Base-by-base conservation (phyloP, 1,140 invertebrate genomes). In the Rhizoglyphus robini region DNA sequence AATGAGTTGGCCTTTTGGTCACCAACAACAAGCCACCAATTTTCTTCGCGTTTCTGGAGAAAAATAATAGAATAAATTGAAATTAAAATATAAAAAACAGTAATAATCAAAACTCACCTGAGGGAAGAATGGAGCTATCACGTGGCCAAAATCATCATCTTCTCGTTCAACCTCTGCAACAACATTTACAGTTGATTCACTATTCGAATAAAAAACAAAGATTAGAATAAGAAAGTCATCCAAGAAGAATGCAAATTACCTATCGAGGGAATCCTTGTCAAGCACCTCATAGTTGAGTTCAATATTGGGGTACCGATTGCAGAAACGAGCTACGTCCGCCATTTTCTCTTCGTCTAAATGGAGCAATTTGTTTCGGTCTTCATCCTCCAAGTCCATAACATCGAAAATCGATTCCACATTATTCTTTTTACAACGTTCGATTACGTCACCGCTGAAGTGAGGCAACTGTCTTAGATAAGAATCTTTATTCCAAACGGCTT, bases 1-100 rank as follows among this genome's bases (percentile, higher is more conserved):
- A 99, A 77, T 0, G 90, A 91, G 77, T 99, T 99, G 1, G 82
- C 83, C 73, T 90, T 91, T 0, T 91, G 88, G 76, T 98, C 95
- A 0, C 96, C 95, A 72, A 99, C 93, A 20, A 99, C 94, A 4
- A 99, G 88, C 95, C 96, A 99, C 96, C 96, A 99, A 41, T 94
- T 93, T 80, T 99, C 96, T 76, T 99, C 96, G 54, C 94, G 85
- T 84, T 96, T 96, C 82, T 90, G n/a, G 36, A 34, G 23, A 49
- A 65, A 18, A 69, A 57, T 1, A 47, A 57, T 48, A 29, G n/a
- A 63, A 18, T 48, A 31, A 63, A 1, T 20, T 23, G n/a, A 1
- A 32, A 59, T n/a, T 32, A 8, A 62, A 2, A 3, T 29, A n/a
- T 20, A 34, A 29, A 25, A 18, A 48, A 48, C 25, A 31, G 18